A percentile compares a stretch with the other conserved stretches of the same genome.
Evolutionary conservation across 2,113 vertebrate genomes (phyloP).

Genomic region (Brienomyrus longianalis): DNA sequence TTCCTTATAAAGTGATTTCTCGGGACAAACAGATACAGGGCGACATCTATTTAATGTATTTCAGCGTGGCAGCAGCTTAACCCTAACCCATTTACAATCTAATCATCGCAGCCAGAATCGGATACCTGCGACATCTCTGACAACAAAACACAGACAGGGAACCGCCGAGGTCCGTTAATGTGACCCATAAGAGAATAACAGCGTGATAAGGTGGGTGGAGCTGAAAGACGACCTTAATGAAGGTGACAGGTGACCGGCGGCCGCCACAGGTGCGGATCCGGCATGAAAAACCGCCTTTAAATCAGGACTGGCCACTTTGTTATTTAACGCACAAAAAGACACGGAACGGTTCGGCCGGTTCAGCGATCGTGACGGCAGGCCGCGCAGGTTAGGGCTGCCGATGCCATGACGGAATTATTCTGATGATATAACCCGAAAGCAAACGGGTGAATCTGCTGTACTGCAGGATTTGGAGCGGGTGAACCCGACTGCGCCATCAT

Average conservation of each 20-base stretch:
- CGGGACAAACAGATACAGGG: neutral
- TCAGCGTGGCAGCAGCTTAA: neutral
- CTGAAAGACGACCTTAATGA: conserved; percentile 7
- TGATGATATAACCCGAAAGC: neutral
- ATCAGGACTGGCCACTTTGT: neutral
- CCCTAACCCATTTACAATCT: neutral
- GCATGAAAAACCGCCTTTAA: neutral
- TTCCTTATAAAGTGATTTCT: neutral
- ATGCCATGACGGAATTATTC: neutral
- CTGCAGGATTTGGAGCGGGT: neutral
- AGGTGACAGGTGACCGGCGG: conserved; percentile 1
- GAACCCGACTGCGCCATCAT: neutral
- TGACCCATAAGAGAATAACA: neutral
- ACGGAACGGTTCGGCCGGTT: neutral
- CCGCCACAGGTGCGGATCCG: neutral
- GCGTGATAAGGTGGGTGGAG: neutral
- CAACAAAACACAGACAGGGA: neutral
- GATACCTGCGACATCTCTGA: neutral
- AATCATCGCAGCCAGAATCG: neutral
- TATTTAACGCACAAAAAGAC: neutral
- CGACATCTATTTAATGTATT: neutral
- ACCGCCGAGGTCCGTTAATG: neutral
- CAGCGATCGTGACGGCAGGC: neutral
- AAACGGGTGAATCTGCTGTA: neutral
- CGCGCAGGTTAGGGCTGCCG: neutral